Base-by-base conservation (phyloP, 2,888 invertebrate species). In the Ormyrus nitidulus region DNA sequence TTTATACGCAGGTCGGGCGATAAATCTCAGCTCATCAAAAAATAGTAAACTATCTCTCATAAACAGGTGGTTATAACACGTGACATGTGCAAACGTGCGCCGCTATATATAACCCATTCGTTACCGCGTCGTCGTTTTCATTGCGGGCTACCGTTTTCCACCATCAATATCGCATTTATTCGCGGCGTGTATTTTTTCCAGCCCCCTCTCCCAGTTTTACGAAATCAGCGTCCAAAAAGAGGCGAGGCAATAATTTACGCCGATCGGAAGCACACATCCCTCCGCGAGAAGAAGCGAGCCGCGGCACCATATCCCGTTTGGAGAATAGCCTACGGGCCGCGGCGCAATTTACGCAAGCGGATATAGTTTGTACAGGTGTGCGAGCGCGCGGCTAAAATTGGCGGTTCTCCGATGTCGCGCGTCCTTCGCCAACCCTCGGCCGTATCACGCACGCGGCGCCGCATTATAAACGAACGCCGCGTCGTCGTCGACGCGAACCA, bases 311-410 rank as follows among this genome's bases (percentile, higher is more conserved):
- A 34, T 4, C 4, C 34, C 34, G 34, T 0, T 4, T 0, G 34
- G 34, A 34, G 34, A 34, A 34, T 3, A 34, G 34, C 34, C 1
- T 0, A 2, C 34, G 44, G 19, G 8, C 64, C 64, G 54, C 56
- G 56, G 56, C 74, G n/a, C 74, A 66, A 74, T 74, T 74, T 75
- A 53, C 79, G 73, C 46, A 70, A 77, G 62, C 75, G 79, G 59
- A 79, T 69, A 78, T 59, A 77, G 69, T 73, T 77, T 74, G 61
- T 34, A 48, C 80, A 80, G 80, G 66, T 78, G 78, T 11, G 54
- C 19, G 62, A 19, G 76, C 51, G 65, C 8, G 54, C 19, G 56
- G 64, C 69, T 68, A 56, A 68, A 79, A 79, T 79, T 73, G 73
- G 44, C 79, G 69, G 79, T 69, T 73, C 73, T 74, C 79, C 69